Base-by-base conservation (phyloP, 1,140 invertebrate genomes). In the Drosophila jambulina region DNA sequence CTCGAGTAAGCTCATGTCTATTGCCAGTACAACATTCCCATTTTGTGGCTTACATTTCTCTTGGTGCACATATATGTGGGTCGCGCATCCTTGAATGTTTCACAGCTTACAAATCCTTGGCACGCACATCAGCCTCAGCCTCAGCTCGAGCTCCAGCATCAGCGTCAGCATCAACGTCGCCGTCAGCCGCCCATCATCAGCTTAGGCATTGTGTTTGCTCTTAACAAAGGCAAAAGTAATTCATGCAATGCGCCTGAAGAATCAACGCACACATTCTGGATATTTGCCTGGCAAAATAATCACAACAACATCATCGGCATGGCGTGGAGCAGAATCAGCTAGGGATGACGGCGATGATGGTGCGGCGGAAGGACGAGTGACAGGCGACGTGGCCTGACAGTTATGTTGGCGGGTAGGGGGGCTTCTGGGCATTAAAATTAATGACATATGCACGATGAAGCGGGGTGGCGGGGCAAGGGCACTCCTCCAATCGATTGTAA, bases 171-270 rank as follows among this genome's bases (percentile, higher is more conserved):
- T 57, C 62, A 80, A 38, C 45, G 42, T 34, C 29, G 38, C 17
- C 53, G 21, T 42, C 36, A 62, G 62, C 13, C 23, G 27, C 34
- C 53, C 63, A 51, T 69, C 74, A 69, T 59, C 75, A 61, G 62
- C 58, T 84, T 84, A 60, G 77, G 65, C 71, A 76, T 69, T 83
- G 81, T 85, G 81, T 83, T 85, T 84, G 61, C 77, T 83, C 69
- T 76, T 71, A 80, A 80, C 81, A 84, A 83, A 85, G 82, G 81
- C 77, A 77, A 72, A 83, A 83, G 78, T 83, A 83, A 83, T 83
- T 83, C 81, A 83, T 68, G 81, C 80, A 83, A 80, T 83, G 80
- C 80, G 80, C 59, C 69, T 61, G 75, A 69, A 82, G 75, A 69
- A 80, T 81, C 79, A 81, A 82, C 79, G 67, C 80, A 78, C 67